Conservation (phyloP, 2,888 invertebrate species). For the Petrolisthes manimaculis region DNA sequence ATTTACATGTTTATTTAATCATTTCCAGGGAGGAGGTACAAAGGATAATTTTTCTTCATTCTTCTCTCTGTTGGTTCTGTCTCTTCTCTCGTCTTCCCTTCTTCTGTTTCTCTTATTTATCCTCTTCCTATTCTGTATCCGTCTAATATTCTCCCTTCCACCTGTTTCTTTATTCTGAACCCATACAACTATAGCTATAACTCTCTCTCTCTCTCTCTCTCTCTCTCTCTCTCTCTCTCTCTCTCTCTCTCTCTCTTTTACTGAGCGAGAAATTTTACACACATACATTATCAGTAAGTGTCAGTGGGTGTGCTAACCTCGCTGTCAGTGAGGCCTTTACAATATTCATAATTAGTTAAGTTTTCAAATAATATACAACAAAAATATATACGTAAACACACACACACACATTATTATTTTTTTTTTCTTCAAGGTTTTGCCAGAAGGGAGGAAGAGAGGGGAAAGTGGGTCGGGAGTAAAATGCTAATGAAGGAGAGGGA, state of each 20-base stretch:
- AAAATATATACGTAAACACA: not conserved
- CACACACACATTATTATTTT: not conserved
- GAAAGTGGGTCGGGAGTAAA: constrained; percentile 20
- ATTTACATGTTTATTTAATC: constrained; percentile 15
- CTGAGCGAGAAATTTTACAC: no score
- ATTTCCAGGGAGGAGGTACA: not conserved
- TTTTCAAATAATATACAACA: not conserved
- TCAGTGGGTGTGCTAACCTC: no score
- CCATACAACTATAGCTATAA: not conserved
- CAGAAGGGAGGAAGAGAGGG: not conserved
- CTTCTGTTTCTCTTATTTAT: constrained; percentile 26
- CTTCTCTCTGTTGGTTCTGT: not conserved
- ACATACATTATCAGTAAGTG: no score
- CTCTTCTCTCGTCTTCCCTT: constrained; percentile 10
- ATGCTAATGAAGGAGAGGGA: constrained; percentile 39
- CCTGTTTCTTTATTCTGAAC: no score
- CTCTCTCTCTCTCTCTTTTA: constrained; percentile 14
- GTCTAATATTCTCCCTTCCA: not conserved
- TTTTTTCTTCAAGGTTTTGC: not conserved
- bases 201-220: constrained; percentile 7
- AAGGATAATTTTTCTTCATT: constrained; percentile 2
- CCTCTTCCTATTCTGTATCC: not conserved
- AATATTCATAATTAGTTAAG: no score
- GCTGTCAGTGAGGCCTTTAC: no score
- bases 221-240: constrained; percentile 17